Evolutionary conservation across 2,113 vertebrate genomes (phyloP), one percentile per base, ranked within the genome.

Genomic region (Sisor rabdophorus): DNA sequence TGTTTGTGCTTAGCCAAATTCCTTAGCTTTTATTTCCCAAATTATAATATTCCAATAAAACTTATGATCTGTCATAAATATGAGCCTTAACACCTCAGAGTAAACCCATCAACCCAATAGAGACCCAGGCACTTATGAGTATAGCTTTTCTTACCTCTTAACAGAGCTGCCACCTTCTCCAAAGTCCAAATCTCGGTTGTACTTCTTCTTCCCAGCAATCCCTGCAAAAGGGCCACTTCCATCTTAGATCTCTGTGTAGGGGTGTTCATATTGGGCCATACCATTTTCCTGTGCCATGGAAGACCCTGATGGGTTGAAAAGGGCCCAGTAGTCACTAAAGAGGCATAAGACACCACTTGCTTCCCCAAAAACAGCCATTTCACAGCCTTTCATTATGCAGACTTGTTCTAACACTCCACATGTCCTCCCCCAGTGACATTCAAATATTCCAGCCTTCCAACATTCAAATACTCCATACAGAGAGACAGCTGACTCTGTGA

Each of bases 121-220:
- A 77, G 48, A 67, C 81, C 65, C 74, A 75, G 76, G 60, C 58
- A 28, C 8, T 83, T 28, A 19, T 76, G 30, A 74, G 76, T 52
- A 60, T 6, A 80, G 83, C 78, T 84, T 84, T 84, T 68, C 90
- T 91, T 91, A 92, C 92, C 91, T 92, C 84, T 87, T 79, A 3
- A 78, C 5, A 56, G n/a, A 79, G 60, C 55, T 13, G 63, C 56
- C 77, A 87, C 59, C n/a, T 75, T 85, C 71, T 84, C 78, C 84
- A 87, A 80, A 87, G 83, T 86, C 87, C 80, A 82, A 85, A 86
- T 70, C 84, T 87, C 85, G 87, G 86, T 75, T 84, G 87, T 90
- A 84, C 87, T 88, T 91, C 92, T 93, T 91, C 91, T 92, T 93
- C 91, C 91, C 91, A 93, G 90, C 86, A 93, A 91, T 89, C 92